Evolutionary conservation across 2,113 vertebrate genomes (phyloP).

Genomic region (Cyanocitta stelleri): DNA sequence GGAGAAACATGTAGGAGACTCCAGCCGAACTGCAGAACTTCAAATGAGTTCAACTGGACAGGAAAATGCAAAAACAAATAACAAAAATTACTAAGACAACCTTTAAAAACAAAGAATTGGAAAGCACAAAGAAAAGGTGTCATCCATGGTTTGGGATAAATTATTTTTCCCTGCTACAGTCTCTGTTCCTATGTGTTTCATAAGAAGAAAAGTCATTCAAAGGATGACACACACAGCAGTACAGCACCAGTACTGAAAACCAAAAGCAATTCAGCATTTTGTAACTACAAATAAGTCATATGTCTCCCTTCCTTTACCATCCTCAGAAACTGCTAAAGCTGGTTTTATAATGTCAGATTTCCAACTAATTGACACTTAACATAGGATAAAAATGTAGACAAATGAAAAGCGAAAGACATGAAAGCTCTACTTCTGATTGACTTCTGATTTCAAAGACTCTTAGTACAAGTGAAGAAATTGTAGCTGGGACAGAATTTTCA

Average conservation of each 20-base stretch:
- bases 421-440: neutral
- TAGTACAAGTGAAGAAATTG: neutral
- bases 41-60: neutral
- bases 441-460: neutral
- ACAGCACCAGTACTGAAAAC: neutral
- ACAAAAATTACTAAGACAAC: neutral
- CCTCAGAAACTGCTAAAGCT: neutral
- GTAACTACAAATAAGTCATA: neutral
- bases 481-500: neutral
- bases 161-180: neutral
- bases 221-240: neutral
- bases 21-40: neutral
- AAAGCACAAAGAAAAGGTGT: neutral
- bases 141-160: neutral
- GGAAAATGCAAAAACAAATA: conserved; percentile 15
- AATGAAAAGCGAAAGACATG: neutral
- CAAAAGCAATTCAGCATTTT: neutral
- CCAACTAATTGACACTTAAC: neutral
- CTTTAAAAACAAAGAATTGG: conserved; percentile 13
- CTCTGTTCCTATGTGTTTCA: neutral
- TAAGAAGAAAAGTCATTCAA: neutral
- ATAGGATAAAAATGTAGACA: neutral
- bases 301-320: neutral
- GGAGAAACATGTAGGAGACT: neutral
- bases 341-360: neutral